A percentile compares a stretch with the other conserved stretches of the same genome.
Conservation (phyloP, 2,797 vertebrate genomes). For the Simalia tracyae region DNA sequence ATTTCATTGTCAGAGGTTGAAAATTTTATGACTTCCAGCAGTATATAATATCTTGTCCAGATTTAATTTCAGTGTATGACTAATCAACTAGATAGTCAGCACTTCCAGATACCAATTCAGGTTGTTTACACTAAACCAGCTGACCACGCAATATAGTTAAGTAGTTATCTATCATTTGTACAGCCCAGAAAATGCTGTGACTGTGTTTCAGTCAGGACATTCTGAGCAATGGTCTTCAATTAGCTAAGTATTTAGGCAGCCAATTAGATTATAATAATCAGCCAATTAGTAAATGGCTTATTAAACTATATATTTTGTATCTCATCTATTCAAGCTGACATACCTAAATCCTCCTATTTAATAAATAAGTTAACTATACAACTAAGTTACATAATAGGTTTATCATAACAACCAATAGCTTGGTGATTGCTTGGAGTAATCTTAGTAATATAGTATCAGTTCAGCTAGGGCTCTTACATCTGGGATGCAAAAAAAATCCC, state of each 20-base stretch:
- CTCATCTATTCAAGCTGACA: not conserved
- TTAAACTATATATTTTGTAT: not conserved
- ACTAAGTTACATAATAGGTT: not conserved
- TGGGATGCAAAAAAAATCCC: not conserved
- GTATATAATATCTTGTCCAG: not conserved
- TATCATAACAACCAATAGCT: not conserved
- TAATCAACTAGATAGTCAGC: not conserved
- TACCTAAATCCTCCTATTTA: not conserved
- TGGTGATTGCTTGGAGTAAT: not conserved
- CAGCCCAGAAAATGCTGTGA: not conserved
- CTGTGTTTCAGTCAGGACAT: not conserved
- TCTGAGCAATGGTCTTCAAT: not conserved
- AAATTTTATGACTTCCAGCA: not conserved
- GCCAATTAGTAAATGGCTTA: not conserved
- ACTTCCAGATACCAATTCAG: not conserved
- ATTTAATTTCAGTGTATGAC: not conserved
- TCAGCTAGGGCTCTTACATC: not conserved
- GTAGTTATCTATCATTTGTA: not conserved
- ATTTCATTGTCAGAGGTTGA: not conserved
- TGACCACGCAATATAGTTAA: not conserved
- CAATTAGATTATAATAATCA: not conserved
- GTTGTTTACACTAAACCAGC: not conserved
- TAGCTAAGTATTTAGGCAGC: not conserved
- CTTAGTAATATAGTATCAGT: not conserved
- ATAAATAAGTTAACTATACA: not conserved